Evolutionary conservation across 1,140 invertebrate species (phyloP), one percentile per base, ranked within the genome.

Genomic region (Brachionus plicatilis): DNA sequence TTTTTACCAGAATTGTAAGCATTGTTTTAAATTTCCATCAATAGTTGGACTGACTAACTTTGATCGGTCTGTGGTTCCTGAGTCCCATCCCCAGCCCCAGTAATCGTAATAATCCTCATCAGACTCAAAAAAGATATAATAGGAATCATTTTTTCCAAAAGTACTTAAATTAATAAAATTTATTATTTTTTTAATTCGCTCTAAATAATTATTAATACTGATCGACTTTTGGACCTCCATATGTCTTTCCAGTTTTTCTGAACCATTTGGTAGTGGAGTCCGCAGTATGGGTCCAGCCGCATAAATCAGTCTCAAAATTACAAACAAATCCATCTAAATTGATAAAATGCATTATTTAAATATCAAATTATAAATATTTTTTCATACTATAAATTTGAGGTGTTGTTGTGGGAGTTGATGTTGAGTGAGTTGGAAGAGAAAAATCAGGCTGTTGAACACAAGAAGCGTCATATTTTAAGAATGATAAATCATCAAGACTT

Each of bases 271-370:
- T 47, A 7, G 43, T 50, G 24, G 72, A 76, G 29, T 76, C 72
- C 6, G 72, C 11, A 6, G 43, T 50, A 2, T 50, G 72, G 14
- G 4, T 27, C 88, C 88, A 89, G 33, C 87, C 88, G 86, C 89
- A 87, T 5, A 66, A 85, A 79, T 86, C 86, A 17, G 86, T 79
- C 76, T 89, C 88, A 86, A 89, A 89, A 75, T 86, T 86, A 85
- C 88, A 89, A 9, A 24, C 1, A 76, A 76, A 76, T 0, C 72
- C 72, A 3, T 76, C 72, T 76, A 50, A 50, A 76, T 43, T 4
- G 27, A 24, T 45, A 9, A 27, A 12, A 12, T 14, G 2, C 1
- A 50, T 14, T 8, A 50, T 17, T 20, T 12, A 27, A 27, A 76
- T 27, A 50, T 76, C 5, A 29, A 50, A 29, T 27, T 5, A n/a